These are phyloP conservation scores for Lontra canadensis DNA, from an alignment of 2,113 vertebrate genomes.

Conservation along the genomic window DNA sequence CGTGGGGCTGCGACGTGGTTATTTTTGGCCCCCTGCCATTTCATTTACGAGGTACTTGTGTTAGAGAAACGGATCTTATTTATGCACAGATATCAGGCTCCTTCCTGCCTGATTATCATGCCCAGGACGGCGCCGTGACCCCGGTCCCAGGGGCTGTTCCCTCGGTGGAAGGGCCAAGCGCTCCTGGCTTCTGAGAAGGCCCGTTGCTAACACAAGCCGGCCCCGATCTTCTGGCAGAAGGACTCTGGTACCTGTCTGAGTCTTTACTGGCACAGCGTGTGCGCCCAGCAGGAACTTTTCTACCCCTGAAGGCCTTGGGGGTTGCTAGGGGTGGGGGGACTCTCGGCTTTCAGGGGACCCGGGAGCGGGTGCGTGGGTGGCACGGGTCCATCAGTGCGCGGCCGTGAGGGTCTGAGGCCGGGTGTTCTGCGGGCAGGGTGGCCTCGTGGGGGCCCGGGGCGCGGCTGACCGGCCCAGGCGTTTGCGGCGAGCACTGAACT, in stretches of 20 bases:
- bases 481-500: neutral
- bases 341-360: rapidly evolving
- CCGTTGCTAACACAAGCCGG: neutral
- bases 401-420: neutral
- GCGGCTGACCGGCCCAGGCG: neutral
- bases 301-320: neutral
- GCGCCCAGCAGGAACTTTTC: neutral
- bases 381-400: rapidly evolving
- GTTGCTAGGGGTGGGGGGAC: neutral
- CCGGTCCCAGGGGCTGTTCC: neutral
- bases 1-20: rapidly evolving
- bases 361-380: too few species aligned
- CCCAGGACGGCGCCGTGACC: neutral
- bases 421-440: rapidly evolving
- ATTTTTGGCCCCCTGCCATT: constrained; percentile 38
- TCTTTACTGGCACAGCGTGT: rapidly evolving
- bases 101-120: neutral
- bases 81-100: neutral
- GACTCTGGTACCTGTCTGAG: neutral
- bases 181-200: neutral
- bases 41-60: constrained; percentile 39
- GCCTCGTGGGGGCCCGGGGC: neutral
- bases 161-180: neutral
- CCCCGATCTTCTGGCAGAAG: rapidly evolving
- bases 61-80: constrained; percentile 55